Evolutionary conservation across 2,113 vertebrate species (phyloP), one percentile per base, ranked within the genome.

Genomic region (Thermophis baileyi): DNA sequence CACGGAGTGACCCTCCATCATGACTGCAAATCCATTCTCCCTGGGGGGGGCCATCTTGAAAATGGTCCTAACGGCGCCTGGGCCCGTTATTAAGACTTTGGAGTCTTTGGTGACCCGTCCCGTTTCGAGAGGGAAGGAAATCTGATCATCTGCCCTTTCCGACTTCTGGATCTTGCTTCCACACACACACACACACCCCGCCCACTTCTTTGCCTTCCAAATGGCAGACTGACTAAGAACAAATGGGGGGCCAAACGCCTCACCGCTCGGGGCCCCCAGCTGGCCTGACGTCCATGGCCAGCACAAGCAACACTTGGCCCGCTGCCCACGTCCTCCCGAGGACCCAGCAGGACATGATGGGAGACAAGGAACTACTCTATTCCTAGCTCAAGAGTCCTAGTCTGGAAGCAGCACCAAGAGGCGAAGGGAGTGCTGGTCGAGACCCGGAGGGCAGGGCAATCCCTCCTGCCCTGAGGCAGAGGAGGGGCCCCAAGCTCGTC

Each of bases 391-490:
- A 53, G 14, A 40, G n/a, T 81, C 92, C 91, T n/a, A 63, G 91
- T 4, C 16, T 3, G 6, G 50, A n/a, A 95, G 49, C n/a, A 53
- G n/a, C 2, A 18, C 47, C 3, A 85, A 85, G 0, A 0, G 90
- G 94, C 95, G 18, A 50, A 14, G 51, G 91, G 91, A 44, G 94
- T 93, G 60, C 92, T 69, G 6, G 3, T 25, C 93, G 93, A 49
- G 96, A 94, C 88, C 93, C 57, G 51, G 89, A 47, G 93, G 50
- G 95, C 40, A 6, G 30, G 93, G 2, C 93, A 87, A 51, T 6
- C 93, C 91, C 57, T 90, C 91, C 55, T 92, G 88, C 94, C 93
- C 95, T 88, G 46, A 94, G 92, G 57, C 94, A 94, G 90, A 60
- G 91, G 89, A 92, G 2, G 0, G 92, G 91, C 53, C 90, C 46